These are phyloP conservation scores for Pherbina coryleti DNA, from an alignment of 2,888 invertebrate genomes.

Conservation along the genomic window DNA sequence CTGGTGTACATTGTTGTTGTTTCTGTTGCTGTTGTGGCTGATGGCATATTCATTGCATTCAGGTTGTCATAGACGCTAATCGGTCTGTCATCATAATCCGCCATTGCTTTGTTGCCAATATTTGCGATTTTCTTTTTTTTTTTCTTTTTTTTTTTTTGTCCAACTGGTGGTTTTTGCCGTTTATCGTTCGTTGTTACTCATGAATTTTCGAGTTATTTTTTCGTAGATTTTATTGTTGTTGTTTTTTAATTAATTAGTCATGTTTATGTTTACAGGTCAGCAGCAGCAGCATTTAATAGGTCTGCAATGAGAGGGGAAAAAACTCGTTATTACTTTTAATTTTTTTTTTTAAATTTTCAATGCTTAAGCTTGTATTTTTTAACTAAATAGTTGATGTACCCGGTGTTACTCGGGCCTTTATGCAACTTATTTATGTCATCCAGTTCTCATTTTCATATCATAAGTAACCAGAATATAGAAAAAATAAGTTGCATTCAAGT, in stretches of 20 bases:
- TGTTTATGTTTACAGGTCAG: background rate
- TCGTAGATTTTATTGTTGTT: background rate
- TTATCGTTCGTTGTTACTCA: background rate
- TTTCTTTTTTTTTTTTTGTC: background rate
- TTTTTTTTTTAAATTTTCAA: too few species aligned
- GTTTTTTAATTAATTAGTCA: background rate
- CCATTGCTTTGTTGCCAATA: slow-evolving; percentile 52
- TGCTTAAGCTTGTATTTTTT: too few species aligned
- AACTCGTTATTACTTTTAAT: background rate
- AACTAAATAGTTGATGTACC: too few species aligned
- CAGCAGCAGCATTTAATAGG: background rate
- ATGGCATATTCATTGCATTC: slow-evolving; percentile 48
- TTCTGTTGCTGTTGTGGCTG: slow-evolving; percentile 41
- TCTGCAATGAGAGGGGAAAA: background rate
- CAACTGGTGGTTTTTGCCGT: background rate
- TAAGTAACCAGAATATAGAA: too few species aligned
- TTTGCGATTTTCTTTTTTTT: slow-evolving; percentile 21
- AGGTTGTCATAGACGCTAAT: slow-evolving; percentile 69
- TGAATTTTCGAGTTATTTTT: background rate
- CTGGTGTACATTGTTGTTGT: slow-evolving; percentile 45
- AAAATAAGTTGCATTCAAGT: too few species aligned
- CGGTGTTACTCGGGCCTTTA: too few species aligned
- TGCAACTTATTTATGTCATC: too few species aligned
- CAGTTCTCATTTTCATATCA: too few species aligned
- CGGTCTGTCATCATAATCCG: slow-evolving; percentile 61